A percentile compares a stretch with the other conserved stretches of the same genome.
Evolutionary conservation across 1,140 invertebrate genomes (phyloP).

Genomic region (Drosophila punjabiensis): DNA sequence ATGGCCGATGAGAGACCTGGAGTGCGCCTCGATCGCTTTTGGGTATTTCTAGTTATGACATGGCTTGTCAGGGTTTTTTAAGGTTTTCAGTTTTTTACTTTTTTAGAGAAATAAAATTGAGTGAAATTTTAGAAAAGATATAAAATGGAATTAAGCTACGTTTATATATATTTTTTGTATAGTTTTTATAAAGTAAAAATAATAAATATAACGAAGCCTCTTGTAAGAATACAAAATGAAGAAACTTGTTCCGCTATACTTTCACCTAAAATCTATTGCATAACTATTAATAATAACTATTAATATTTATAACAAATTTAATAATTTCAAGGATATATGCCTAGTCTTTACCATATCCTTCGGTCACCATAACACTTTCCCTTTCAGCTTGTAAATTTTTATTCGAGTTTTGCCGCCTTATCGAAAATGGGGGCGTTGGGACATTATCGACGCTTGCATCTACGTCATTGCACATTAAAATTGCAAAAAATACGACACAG

Average conservation of each 20-base stretch:
- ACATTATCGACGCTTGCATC: slow-evolving; percentile 71
- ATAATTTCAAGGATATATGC: not conserved
- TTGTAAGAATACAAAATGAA: too few species aligned
- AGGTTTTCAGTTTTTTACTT: not conserved
- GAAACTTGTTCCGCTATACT: too few species aligned
- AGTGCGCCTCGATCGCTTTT: slow-evolving; percentile 3
- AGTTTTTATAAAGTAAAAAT: too few species aligned
- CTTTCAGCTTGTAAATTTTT: slow-evolving; percentile 30
- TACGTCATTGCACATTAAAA: slow-evolving; percentile 78
- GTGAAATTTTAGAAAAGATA: not conserved
- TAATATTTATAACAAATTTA: not conserved
- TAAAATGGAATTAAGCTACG: too few species aligned
- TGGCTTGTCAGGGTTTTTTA: not conserved
- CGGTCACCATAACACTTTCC: not conserved
- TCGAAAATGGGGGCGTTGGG: slow-evolving; percentile 53
- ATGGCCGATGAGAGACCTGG: slow-evolving; percentile 12
- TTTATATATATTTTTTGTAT: too few species aligned
- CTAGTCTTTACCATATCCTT: not conserved
- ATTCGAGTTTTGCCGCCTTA: slow-evolving; percentile 62
- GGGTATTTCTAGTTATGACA: not conserved
- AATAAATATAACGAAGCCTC: too few species aligned
- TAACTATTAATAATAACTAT: not conserved
- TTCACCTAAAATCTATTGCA: too few species aligned
- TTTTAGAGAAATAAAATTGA: too few species aligned
- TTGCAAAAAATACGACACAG: slow-evolving; percentile 62